A percentile compares a stretch with the other conserved stretches of the same genome.
Evolutionary conservation across 2,888 invertebrate species (phyloP).

Genomic region (Pseudococcus jackbeardsleyi): DNA sequence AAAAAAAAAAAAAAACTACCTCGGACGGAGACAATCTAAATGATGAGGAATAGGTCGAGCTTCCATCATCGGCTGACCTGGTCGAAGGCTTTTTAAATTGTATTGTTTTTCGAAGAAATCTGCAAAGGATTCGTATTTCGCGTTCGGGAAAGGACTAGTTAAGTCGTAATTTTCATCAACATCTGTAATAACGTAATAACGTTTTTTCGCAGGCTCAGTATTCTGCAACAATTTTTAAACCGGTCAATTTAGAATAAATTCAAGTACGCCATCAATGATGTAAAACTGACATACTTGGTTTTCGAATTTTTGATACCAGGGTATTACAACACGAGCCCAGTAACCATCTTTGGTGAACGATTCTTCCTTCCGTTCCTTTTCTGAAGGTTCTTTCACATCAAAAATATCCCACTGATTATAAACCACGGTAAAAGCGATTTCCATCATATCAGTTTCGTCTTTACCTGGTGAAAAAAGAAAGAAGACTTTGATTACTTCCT

Average conservation of each 20-base stretch:
- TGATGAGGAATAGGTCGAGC: conserved; percentile 79
- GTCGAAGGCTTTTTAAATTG: conserved; percentile 75
- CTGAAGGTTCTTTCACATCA: conserved; percentile 36
- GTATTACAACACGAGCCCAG: conserved; percentile 82
- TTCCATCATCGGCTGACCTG: conserved; percentile 82
- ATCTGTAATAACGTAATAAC: conserved; percentile 78
- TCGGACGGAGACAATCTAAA: conserved; percentile 76
- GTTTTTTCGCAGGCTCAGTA: background rate
- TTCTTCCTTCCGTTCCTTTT: background rate
- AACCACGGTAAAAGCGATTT: conserved; percentile 1
- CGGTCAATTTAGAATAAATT: background rate
- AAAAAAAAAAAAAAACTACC: no score
- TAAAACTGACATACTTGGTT: background rate
- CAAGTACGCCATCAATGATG: background rate
- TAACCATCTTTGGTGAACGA: conserved; percentile 73
- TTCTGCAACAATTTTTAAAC: background rate
- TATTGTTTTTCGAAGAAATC: conserved; percentile 86
- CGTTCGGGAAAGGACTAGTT: conserved; percentile 77
- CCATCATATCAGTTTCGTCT: conserved; percentile 11
- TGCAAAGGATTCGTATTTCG: conserved; percentile 76
- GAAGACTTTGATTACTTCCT: background rate
- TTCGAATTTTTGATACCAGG: conserved; percentile 78
- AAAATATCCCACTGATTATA: background rate
- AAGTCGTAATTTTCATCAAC: conserved; percentile 79
- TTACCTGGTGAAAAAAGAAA: background rate